phyloP scores from a whole-genome alignment of 2,113 vertebrate genomes.

The Rhinolophus ferrumequinum region DNA sequence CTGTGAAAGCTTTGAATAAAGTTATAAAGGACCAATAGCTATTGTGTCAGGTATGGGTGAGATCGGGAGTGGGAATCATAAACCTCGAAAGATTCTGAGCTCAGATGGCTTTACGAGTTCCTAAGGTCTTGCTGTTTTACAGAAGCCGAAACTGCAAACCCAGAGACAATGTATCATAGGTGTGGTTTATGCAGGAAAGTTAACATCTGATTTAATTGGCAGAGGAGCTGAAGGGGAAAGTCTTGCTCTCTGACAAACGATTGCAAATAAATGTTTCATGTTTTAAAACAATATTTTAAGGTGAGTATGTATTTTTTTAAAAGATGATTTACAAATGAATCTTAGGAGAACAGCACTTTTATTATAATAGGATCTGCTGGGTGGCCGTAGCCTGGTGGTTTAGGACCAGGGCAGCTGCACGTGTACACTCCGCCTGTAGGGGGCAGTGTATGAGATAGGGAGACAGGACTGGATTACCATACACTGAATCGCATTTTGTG shows the following conservation, averaged over 20 bases:
- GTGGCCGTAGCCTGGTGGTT: not conserved
- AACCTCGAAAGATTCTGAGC: not conserved
- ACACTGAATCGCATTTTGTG: not conserved
- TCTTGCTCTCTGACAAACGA: not conserved
- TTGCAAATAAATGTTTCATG: not conserved
- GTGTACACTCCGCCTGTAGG: not conserved
- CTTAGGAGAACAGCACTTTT: not conserved
- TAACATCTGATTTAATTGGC: not conserved
- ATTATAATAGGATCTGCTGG: not conserved
- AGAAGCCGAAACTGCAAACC: not conserved
- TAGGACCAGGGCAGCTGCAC: not conserved
- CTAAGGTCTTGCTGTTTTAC: not conserved
- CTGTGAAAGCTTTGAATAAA: not conserved
- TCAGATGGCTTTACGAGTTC: not conserved
- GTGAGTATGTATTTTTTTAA: not conserved
- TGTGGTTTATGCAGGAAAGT: not conserved
- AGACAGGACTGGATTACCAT: not conserved
- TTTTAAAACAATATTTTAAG: slow-evolving; percentile 23
- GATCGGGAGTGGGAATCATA: not conserved
- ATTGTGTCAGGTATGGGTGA: not conserved
- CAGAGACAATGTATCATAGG: not conserved
- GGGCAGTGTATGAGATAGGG: not conserved
- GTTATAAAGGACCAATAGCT: not conserved
- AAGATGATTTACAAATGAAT: not conserved
- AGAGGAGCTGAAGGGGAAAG: slow-evolving; percentile 22